Evolutionary conservation across 2,797 vertebrate genomes (phyloP).

Genomic region (Enteromius trimaculatus): DNA sequence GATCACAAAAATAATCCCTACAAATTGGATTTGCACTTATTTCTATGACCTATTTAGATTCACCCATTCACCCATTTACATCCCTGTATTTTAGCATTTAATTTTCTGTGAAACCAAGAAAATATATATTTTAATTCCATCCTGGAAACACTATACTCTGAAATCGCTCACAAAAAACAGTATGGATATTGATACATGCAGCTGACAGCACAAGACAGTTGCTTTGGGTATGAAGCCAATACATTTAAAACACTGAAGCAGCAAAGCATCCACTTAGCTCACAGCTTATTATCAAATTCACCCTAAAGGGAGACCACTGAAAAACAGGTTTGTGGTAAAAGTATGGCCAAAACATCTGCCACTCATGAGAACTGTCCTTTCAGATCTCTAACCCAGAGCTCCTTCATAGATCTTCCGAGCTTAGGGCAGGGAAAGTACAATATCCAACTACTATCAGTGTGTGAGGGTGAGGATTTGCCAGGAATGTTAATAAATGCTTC

Average conservation of each 20-base stretch:
- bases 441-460: constrained; percentile 40
- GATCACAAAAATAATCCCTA: not conserved
- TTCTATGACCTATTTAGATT: not conserved
- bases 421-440: constrained; percentile 45
- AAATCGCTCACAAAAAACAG: not conserved
- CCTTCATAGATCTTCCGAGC: constrained; percentile 3
- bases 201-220: constrained; percentile 36
- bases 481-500: constrained; percentile 49
- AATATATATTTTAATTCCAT: not conserved
- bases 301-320: constrained; percentile 54
- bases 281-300: constrained; percentile 55
- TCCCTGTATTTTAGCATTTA: constrained; percentile 1
- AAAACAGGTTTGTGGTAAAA: constrained; percentile 54
- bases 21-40: not conserved
- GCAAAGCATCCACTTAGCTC: constrained; percentile 44
- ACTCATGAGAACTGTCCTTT: constrained; percentile 44
- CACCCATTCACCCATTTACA: not conserved
- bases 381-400: constrained; percentile 51
- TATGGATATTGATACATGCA: constrained; percentile 38
- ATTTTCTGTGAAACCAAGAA: not conserved
- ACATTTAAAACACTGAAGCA: constrained; percentile 59
- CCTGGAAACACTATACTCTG: not conserved
- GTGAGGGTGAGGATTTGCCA: constrained; percentile 48
- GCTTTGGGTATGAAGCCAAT: constrained; percentile 57
- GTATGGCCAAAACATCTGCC: constrained; percentile 69